Percentiles rank a stretch among this genome's conserved stretches.
Evolutionary conservation across 2,888 invertebrate species (phyloP).

Genomic region (Lycaena phlaeas): DNA sequence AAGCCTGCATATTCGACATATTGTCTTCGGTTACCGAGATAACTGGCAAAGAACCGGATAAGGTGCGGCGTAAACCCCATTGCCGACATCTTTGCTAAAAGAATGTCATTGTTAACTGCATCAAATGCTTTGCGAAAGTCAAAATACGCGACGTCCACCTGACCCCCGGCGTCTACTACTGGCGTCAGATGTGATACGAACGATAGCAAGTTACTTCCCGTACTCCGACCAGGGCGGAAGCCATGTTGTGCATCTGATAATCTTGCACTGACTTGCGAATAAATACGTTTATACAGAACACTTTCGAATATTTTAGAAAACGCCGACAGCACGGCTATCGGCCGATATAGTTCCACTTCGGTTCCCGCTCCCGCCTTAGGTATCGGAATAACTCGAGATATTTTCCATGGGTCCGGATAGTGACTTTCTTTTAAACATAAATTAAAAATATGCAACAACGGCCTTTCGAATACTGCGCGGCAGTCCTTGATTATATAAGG

Average conservation of each 20-base stretch:
- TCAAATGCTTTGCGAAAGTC: constrained; percentile 10
- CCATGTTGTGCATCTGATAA: constrained; percentile 8
- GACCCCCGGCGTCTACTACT: constrained; percentile 10
- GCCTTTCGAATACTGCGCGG: too few species aligned
- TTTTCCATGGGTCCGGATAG: too few species aligned
- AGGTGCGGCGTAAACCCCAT: not conserved
- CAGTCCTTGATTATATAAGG: too few species aligned
- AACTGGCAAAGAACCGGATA: too few species aligned
- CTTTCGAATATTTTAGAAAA: not conserved
- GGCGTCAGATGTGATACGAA: constrained; percentile 4
- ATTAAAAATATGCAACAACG: too few species aligned
- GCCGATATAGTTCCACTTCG: too few species aligned
- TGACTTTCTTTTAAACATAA: too few species aligned
- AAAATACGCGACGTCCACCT: constrained; percentile 12
- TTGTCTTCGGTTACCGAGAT: too few species aligned
- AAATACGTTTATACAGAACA: not conserved
- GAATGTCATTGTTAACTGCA: constrained; percentile 11
- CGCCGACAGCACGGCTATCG: too few species aligned
- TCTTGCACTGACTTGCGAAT: constrained; percentile 1
- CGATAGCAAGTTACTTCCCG: constrained; percentile 1
- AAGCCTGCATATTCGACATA: too few species aligned
- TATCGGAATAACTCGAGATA: too few species aligned
- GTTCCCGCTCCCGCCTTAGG: too few species aligned
- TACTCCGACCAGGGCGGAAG: constrained; percentile 3
- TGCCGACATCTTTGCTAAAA: not conserved